Base-by-base conservation (phyloP, 2,888 invertebrate species). In the Salticus scenicus region DNA sequence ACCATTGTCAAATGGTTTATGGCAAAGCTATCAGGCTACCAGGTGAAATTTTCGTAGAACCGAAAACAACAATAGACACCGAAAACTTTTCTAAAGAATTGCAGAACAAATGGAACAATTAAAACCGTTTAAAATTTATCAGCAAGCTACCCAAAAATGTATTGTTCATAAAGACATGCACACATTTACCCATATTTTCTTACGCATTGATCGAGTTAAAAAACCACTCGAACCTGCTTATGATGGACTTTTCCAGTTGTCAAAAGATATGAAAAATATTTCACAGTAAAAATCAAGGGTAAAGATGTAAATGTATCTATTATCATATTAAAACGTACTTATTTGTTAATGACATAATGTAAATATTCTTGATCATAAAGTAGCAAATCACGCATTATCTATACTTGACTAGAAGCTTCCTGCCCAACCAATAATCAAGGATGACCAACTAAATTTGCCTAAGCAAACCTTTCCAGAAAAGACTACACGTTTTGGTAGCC, bases 1-100 rank as follows among this genome's bases (percentile, higher is more conserved):
- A 70, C 77, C 20, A 66, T 30, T 17, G 70, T 42, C 42, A 71
- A 17, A 41, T 72, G 30, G n/a, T 79, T 0, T 72, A 72, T 72
- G 51, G 67, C 10, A 5, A 28, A 17, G 10, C 27, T n/a, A 12
- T 66, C 41, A 64, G 67, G 5, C 14, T 81, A 5, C 51, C 74
- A n/a, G 81, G 33, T 1, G 69, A 82, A 31, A 69, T 82, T 27
- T 33, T 80, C 12, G n/a, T 4, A 1, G 42, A 63, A n/a, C 28
- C 42, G 12, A 0, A 1, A 4, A 17, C 8, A 5, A 1, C 8
- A 1, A 24, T 8, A n/a, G 4, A 8, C 1, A 5, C 67, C 31
- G 73, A 31, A 20, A 73, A 10, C 0, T 73, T 73, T 57, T n/a
- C 37, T 31, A 37, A 37, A 7, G 0, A 57, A 0, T 24, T 73